A percentile compares a stretch with the other conserved stretches of the same genome.
These are phyloP conservation scores for Brachyhypopomus occidentalis DNA, from an alignment of 2,113 vertebrate genomes.

Conservation along the genomic window DNA sequence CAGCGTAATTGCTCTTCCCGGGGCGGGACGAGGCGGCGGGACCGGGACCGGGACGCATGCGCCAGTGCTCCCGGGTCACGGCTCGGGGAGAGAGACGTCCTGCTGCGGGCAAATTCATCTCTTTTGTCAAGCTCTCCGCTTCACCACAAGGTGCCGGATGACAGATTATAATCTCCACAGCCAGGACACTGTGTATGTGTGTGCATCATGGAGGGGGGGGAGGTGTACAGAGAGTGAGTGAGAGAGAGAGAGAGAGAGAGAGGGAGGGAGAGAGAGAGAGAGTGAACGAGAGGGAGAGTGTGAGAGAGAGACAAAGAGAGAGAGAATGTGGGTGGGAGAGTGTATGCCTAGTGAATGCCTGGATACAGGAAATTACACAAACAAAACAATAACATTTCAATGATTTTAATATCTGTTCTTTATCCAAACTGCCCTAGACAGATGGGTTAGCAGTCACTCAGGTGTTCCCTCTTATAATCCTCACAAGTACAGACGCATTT, in stretches of 20 bases:
- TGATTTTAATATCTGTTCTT: slow-evolving; percentile 3
- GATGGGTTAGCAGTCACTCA: neutral
- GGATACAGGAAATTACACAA: neutral
- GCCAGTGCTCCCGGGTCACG: neutral
- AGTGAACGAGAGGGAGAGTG: neutral
- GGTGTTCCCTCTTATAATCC: neutral
- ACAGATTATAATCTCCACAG: slow-evolving; percentile 57
- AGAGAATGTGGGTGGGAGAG: neutral
- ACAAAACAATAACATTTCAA: neutral
- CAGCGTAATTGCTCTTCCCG: slow-evolving; percentile 72
- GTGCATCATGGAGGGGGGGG: slow-evolving; percentile 19
- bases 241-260: neutral
- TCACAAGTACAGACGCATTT: slow-evolving; percentile 32
- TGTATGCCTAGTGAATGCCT: neutral
- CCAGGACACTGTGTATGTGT: slow-evolving; percentile 12
- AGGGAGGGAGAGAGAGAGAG: neutral
- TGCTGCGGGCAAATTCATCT: slow-evolving; percentile 67
- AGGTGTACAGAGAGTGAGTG: neutral
- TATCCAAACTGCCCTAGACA: slow-evolving; percentile 1
- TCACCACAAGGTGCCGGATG: slow-evolving; percentile 59
- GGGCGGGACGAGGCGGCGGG: slow-evolving; percentile 64
- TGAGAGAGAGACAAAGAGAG: neutral
- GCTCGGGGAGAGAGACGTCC: neutral
- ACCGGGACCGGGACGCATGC: slow-evolving; percentile 36
- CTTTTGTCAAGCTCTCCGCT: slow-evolving; percentile 68